Evolutionary conservation across 2,113 vertebrate genomes (phyloP).

Genomic region (Coptodon rendalli): DNA sequence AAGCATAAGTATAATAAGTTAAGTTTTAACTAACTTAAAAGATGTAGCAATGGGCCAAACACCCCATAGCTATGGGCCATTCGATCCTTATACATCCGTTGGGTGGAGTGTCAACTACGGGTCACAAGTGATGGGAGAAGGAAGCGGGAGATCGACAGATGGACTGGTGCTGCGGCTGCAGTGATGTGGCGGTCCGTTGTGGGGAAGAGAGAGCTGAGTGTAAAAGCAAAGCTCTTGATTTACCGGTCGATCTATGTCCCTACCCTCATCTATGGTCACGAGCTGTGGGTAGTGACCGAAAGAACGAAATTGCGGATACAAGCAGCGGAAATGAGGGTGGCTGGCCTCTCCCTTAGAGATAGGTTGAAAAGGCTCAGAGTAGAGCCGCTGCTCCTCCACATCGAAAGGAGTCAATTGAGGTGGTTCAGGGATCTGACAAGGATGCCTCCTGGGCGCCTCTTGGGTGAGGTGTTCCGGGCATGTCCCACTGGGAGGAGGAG

Average conservation of each 20-base stretch:
- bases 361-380: background rate
- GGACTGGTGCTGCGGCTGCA: fast-evolving
- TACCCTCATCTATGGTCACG: background rate
- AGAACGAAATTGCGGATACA: fast-evolving
- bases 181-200: fast-evolving
- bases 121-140: background rate
- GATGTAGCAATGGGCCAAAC: background rate
- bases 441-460: background rate
- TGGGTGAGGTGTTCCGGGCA: background rate
- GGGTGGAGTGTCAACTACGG: background rate
- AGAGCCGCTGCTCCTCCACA: background rate
- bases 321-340: background rate
- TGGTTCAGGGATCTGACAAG: background rate
- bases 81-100: background rate
- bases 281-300: background rate
- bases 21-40: background rate
- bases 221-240: background rate
- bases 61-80: background rate
- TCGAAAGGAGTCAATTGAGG: background rate
- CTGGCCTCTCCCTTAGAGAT: background rate
- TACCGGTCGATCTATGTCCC: fast-evolving
- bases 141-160: background rate
- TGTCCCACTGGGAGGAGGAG: background rate
- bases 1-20: background rate
- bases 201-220: background rate